Base-by-base conservation (phyloP, 2,888 invertebrate genomes). In the Agrochola lychnidis region DNA sequence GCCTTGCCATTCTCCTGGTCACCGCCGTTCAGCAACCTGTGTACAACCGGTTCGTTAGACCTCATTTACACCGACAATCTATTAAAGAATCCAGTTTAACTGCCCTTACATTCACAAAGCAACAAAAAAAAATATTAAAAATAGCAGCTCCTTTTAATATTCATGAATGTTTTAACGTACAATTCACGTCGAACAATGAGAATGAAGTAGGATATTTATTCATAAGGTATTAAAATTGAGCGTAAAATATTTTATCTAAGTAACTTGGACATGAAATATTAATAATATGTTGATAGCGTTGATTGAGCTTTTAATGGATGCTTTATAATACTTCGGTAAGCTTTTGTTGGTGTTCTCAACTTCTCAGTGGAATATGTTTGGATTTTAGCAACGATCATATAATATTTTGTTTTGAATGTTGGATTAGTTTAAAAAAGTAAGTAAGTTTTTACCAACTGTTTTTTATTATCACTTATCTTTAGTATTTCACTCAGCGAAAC, bases 1-100 rank as follows among this genome's bases (percentile, higher is more conserved):
- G 81, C 79, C 83, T 84, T 88, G 90, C 92, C 92, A 87, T 90
- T 92, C 92, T 90, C 92, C 84, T 89, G 82, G 51, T 81, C 82
- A 70, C 48, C 30, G 51, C 56, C 48, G 51, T 66, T 62, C 82
- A 81, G 45, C 59, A 78, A 66, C 88, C 87, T 74, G 76, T 77
- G 73, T 51, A 67, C 71, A 88, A 92, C 92, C 91, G 91, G 92
- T 92, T 88, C 74, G 19, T 57, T 74, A 75, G 80, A 73, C 77
- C 69, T 76, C 84, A 88, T 84, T 91, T 81, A 91, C 90, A 92
- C 90, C 88, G 87, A 64, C 68, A 72, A 73, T 53, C 71, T 45
- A 70, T 70, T 59, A 64, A 63, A 70, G 3, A 73, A 66, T 56
- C 69, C 36, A 64, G 68, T 78, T 76, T 66, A 22, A 14, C n/a